A percentile compares a stretch with the other conserved stretches of the same genome.
phyloP scores from a whole-genome alignment of 2,113 vertebrate genomes.

The Felis chaus region DNA sequence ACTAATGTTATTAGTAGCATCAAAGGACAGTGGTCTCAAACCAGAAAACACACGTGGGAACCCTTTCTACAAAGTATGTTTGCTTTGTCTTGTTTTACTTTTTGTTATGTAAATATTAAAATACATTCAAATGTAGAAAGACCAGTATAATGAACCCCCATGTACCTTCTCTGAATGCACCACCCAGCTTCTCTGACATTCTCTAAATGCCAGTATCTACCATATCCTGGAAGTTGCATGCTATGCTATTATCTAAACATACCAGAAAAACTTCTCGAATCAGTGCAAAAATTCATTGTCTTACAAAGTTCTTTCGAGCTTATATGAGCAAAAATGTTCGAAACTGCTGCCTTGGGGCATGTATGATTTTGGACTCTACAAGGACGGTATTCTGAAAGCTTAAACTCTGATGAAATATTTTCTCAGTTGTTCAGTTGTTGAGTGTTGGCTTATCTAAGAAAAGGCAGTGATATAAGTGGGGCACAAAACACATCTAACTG shows the following conservation, averaged over 20 bases:
- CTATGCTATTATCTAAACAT: conserved; percentile 24
- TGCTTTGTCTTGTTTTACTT: conserved; percentile 5
- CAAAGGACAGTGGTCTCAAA: background rate
- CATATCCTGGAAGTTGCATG: background rate
- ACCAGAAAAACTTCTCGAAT: background rate
- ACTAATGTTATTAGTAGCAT: background rate
- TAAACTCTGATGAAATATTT: background rate
- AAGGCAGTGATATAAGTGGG: background rate
- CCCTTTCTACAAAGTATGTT: background rate
- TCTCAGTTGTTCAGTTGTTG: background rate
- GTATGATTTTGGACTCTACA: background rate
- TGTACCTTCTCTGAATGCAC: background rate
- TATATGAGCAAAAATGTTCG: background rate
- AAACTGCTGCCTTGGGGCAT: background rate
- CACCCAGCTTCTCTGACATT: background rate
- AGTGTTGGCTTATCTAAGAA: background rate
- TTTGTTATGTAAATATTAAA: conserved; percentile 25
- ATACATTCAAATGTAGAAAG: conserved; percentile 19
- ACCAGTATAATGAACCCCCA: background rate
- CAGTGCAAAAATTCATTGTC: background rate
- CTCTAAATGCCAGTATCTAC: conserved; percentile 24
- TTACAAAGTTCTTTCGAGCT: conserved; percentile 36
- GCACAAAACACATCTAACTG: background rate
- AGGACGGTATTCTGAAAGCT: background rate
- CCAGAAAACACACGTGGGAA: background rate